Evolutionary conservation across 2,113 vertebrate species (phyloP).

Genomic region (Amblyopsis rosae): DNA sequence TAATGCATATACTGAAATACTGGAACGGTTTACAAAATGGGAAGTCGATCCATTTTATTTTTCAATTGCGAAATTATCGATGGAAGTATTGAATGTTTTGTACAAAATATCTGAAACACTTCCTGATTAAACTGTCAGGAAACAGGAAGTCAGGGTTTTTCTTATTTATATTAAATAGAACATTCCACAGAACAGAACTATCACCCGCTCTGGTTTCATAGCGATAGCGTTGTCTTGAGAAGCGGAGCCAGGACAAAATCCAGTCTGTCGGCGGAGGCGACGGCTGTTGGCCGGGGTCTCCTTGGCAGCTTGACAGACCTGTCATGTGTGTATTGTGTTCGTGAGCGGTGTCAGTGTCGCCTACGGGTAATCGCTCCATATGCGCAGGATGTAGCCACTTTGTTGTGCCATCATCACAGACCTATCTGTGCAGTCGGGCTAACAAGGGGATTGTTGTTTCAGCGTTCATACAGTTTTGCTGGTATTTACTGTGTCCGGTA

Average conservation of each 20-base stretch:
- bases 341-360: conserved; percentile 56
- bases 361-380: conserved; percentile 63
- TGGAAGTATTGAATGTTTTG: too few species aligned
- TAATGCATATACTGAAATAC: too few species aligned
- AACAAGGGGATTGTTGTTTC: conserved; percentile 65
- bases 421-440: conserved; percentile 50
- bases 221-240: conserved; percentile 71
- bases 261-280: conserved; percentile 61
- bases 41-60: conserved; percentile 3
- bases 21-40: not conserved
- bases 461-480: conserved; percentile 32
- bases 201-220: conserved; percentile 65
- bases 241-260: conserved; percentile 58
- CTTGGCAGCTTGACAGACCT: conserved; percentile 65
- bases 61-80: not conserved
- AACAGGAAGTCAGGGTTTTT: conserved; percentile 39
- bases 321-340: conserved; percentile 30
- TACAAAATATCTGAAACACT: too few species aligned
- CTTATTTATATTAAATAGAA: conserved; percentile 47
- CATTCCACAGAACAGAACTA: conserved; percentile 48
- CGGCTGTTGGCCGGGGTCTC: conserved; percentile 61
- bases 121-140: conserved; percentile 9
- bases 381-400: conserved; percentile 62
- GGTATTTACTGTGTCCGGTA: conserved; percentile 50
- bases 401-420: conserved; percentile 54